These are phyloP conservation scores for Dromas ardeola DNA, from an alignment of 2,113 vertebrate species.

Conservation along the genomic window DNA sequence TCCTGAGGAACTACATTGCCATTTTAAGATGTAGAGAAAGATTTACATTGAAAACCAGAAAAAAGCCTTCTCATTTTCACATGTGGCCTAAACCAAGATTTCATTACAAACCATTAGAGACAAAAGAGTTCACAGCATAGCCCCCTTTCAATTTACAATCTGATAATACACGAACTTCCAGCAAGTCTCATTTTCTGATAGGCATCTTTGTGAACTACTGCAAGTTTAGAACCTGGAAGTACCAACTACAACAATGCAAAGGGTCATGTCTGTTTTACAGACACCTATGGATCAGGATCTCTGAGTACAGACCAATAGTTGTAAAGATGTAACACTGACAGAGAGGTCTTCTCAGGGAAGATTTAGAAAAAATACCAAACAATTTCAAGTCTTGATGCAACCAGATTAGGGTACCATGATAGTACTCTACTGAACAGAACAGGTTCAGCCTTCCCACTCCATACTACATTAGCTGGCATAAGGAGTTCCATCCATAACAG, in stretches of 20 bases:
- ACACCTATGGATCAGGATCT: neutral
- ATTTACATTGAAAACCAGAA: neutral
- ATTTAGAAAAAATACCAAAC: neutral
- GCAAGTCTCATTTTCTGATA: neutral
- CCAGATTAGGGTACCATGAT: neutral
- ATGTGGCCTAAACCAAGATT: neutral
- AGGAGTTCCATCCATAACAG: neutral
- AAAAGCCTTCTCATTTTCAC: constrained; percentile 5
- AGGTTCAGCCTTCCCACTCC: neutral
- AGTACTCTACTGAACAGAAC: neutral
- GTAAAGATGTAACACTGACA: neutral
- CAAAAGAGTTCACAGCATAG: neutral
- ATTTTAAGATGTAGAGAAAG: neutral
- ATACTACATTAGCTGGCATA: neutral
- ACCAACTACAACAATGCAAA: neutral
- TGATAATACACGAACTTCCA: neutral
- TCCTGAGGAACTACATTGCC: neutral
- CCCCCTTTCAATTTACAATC: neutral
- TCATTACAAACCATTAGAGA: neutral
- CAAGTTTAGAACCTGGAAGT: neutral
- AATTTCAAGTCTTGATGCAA: neutral
- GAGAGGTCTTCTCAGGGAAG: neutral
- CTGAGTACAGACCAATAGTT: neutral
- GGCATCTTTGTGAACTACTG: neutral
- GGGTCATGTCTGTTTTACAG: neutral